These are phyloP conservation scores for Ameiurus melas DNA, from an alignment of 2,113 vertebrate species.

Conservation along the genomic window DNA sequence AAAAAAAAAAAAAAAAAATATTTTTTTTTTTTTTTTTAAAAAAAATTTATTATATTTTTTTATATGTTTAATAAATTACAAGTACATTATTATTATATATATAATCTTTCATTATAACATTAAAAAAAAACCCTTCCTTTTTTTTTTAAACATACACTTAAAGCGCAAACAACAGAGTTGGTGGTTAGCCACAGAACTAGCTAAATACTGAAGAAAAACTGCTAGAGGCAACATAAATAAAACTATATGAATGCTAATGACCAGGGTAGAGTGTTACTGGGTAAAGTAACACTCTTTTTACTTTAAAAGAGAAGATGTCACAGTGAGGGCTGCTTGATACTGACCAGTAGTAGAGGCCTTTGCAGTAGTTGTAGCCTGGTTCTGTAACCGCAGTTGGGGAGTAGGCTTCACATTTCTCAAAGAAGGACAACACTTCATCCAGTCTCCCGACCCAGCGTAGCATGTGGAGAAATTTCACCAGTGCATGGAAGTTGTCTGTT, in stretches of 20 bases:
- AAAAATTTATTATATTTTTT: not conserved
- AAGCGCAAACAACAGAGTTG: not conserved
- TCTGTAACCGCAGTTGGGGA: slow-evolving; percentile 57
- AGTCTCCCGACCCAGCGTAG: slow-evolving; percentile 67
- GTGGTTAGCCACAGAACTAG: not conserved
- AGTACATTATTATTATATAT: not conserved
- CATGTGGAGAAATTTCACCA: slow-evolving; percentile 62
- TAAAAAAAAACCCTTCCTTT: too few relatives aligned
- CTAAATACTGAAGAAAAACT: not conserved
- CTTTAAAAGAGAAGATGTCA: not conserved
- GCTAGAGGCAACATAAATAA: not conserved
- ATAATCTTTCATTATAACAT: too few relatives aligned
- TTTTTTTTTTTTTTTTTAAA: not conserved
- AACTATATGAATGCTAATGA: not conserved
- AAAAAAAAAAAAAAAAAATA: too few relatives aligned
- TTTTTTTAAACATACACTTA: too few relatives aligned
- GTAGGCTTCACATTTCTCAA: slow-evolving; percentile 57
- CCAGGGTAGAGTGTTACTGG: not conserved
- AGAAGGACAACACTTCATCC: slow-evolving; percentile 59
- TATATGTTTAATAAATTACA: too few relatives aligned
- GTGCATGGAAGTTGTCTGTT: slow-evolving; percentile 65
- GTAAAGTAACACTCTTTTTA: not conserved
- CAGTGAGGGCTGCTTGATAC: slow-evolving; percentile 1
- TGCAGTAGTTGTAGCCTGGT: slow-evolving; percentile 69
- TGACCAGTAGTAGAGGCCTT: slow-evolving; percentile 68